phyloP scores from a whole-genome alignment of 2,113 vertebrate genomes.

The Tor tambroides region DNA sequence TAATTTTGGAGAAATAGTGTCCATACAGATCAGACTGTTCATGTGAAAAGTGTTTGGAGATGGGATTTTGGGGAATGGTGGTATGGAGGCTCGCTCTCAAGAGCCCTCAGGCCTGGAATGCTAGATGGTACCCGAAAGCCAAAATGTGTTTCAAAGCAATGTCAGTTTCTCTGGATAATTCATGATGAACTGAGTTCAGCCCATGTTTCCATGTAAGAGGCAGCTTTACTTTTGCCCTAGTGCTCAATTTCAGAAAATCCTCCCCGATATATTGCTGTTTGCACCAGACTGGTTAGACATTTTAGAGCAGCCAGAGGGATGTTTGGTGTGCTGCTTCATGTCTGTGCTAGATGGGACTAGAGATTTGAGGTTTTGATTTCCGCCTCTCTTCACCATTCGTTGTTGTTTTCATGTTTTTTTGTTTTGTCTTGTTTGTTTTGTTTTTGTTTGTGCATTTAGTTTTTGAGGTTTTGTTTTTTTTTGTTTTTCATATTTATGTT shows the following conservation, averaged over 20 bases:
- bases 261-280: background rate
- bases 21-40: background rate
- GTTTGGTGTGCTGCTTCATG: background rate
- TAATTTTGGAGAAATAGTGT: background rate
- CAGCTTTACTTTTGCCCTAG: background rate
- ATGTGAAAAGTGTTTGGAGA: background rate
- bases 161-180: conserved; percentile 19
- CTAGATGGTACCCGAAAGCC: conserved; percentile 12
- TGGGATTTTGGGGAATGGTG: background rate
- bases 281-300: background rate
- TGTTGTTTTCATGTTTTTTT: too few relatives aligned
- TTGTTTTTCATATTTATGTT: too few relatives aligned
- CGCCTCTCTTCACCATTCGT: too few relatives aligned
- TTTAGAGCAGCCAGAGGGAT: background rate
- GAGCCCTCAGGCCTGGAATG: background rate
- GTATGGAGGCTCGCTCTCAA: background rate
- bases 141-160: conserved; percentile 27
- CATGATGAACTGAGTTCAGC: conserved; percentile 5
- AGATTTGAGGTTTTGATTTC: too few relatives aligned
- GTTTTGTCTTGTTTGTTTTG: too few relatives aligned
- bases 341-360: too few relatives aligned
- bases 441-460: too few relatives aligned
- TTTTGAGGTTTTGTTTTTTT: too few relatives aligned
- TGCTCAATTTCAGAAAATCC: background rate
- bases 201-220: background rate